Base-by-base conservation (phyloP, 2,113 vertebrate genomes). In the Amphiprion ocellaris region DNA sequence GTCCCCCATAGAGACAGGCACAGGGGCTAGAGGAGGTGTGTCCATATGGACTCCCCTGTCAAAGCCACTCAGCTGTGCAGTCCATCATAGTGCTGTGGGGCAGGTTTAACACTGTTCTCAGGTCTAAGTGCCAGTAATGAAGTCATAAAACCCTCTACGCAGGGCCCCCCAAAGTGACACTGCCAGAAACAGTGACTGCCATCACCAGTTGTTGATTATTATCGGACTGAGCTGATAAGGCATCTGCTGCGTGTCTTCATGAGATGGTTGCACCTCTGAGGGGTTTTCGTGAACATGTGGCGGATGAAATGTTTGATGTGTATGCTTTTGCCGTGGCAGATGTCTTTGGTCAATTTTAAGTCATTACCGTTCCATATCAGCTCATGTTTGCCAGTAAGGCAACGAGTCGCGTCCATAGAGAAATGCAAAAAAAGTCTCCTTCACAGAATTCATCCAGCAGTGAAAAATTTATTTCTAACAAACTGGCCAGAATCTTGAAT, bases 51-150 rank as follows among this genome's bases (percentile, higher is more conserved):
- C 84, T 60, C 72, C 65, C 37, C 55, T 90, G 92, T 91, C 90
- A 85, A 58, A 79, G 63, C 30, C 76, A 78, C 69, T 92, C 81
- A 87, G 75, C 80, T 56, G 16, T 54, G 63, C 79, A 85, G 87
- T 88, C 86, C 82, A 83, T 92, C 89, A 92, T 79, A 15, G 60
- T 19, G 54, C 84, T 82, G 70, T 85, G 50, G 65, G 67, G 44
- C 79, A 89, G 76, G 60, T 82, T 81, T 77, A 87, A 83, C 80
- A 74, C 80, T 87, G 78, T 75, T 87, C 90, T 75, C 62, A 71
- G 72, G 76, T 90, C 70, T 87, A 87, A 90, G 81, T 88, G 82
- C 63, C 79, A 65, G 79, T 88, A 92, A 90, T 82, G 61, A 86
- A 77, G 85, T 83, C 87, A 87, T 83, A 79, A 88, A 90, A 82